Evolutionary conservation across 2,888 invertebrate genomes (phyloP), one percentile per base, ranked within the genome.

Genomic region (Tetragonisca angustula): DNA sequence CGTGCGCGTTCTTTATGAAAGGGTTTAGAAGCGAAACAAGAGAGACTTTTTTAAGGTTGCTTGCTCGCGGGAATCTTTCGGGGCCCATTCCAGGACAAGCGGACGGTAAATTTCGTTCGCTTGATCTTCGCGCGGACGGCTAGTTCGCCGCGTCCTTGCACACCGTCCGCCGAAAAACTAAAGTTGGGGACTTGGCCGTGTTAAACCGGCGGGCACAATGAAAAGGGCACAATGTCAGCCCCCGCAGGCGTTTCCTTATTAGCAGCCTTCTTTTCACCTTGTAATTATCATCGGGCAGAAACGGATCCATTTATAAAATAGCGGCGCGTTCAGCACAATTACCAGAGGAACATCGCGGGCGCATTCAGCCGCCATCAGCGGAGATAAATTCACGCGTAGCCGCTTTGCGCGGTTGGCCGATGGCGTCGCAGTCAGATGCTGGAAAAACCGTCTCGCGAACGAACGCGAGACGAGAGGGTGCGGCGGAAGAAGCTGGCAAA

Each of bases 401-500:
- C 59, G 77, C 77, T 81, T 84, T 84, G 84, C 76, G 84, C 24
- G 15, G 77, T 61, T 43, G 76, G 69, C 74, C 76, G 85, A 77
- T 74, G 77, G 65, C 62, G 71, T 84, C 85, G 77, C 74, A 77
- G 68, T 75, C 67, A 75, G 43, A 43, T 43, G 81, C 79, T 81
- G 85, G 85, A 85, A 85, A 85, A 85, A 81, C 76, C 85, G 79
- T 75, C 83, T 85, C 76, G 74, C 27, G 86, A 84, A 76, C 85
- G 83, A 72, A 82, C 74, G 72, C 17, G 72, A 50, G 32, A 32
- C 43, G 79, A 76, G 84, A 81, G 85, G 79, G 73, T 80, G 83
- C 87, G 88, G 78, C 76, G 84, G 87, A 87, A 86, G 87, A 86
- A 83, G 87, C 87, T 84, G 76, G 85, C 84, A 86, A 87, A 84